Evolutionary conservation across 2,888 invertebrate species (phyloP), one percentile per base, ranked within the genome.

Genomic region (Drosophila gaucha): DNA sequence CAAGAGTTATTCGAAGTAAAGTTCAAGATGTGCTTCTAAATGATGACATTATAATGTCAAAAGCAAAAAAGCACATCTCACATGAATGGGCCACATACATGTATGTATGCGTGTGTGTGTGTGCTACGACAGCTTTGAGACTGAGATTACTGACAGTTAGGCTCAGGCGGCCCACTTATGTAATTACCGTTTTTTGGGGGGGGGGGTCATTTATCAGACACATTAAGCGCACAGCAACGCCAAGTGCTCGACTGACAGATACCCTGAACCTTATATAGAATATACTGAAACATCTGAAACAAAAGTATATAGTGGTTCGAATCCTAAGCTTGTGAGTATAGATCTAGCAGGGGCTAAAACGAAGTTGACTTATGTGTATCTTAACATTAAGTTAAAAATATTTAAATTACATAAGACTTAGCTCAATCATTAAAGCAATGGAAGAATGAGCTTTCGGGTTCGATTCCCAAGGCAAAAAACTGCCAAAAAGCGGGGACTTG

Each of bases 161-260:
- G 54, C 73, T 54, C 63, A 54, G 66, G 43, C 68, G 41, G 55
- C 41, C 24, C 72, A 72, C 77, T 76, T 67, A 72, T 67, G 55
- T 74, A 74, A 74, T 74, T 75, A 74, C 71, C 76, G 36, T 54
- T 67, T 56, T 66, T 56, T 66, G 46, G 55, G 36, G 50, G 39
- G 41, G 46, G 55, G 36, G 50, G 39, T 38, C 64, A 58, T 67
- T 60, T 68, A 64, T 49, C 44, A 44, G 35, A 4, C 35, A 30
- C 56, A 50, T 51, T 10, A 41, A 36, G 43, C n/a, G n/a, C n/a
- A 36, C 6, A 26, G 33, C 12, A 16, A 0, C 14, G 1, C 10
- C 10, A 4, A 16, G 2, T 6, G 16, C 22, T n/a, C 20, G 22
- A 51, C 18, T 20, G 0, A 10, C 8, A 41, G 6, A 47, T 64